These are phyloP conservation scores for Amblyraja radiata DNA, from an alignment of 2,797 vertebrate genomes.

Conservation along the genomic window DNA sequence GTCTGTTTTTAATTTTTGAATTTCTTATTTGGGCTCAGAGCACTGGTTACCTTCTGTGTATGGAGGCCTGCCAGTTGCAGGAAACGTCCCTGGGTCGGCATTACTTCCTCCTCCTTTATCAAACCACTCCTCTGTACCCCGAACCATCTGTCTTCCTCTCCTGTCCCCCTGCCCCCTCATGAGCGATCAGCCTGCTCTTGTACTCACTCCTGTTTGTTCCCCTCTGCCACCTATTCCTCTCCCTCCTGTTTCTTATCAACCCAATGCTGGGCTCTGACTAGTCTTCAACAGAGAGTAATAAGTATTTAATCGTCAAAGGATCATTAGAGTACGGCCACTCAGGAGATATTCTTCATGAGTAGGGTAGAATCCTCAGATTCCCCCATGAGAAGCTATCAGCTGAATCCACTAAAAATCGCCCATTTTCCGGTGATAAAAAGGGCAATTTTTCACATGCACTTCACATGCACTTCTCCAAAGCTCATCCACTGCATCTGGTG, in stretches of 20 bases:
- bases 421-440: no score
- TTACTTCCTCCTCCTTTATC: not conserved
- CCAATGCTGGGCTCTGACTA: not conserved
- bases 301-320: no score
- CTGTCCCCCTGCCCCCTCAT: not conserved
- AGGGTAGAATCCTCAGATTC: no score
- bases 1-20: not conserved
- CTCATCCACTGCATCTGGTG: no score
- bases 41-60: not conserved
- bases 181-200: not conserved
- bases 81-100: not conserved
- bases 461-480: no score
- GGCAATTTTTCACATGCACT: no score
- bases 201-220: not conserved
- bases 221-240: not conserved
- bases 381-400: no score
- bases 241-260: not conserved
- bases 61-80: not conserved
- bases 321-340: not conserved
- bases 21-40: no score
- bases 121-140: not conserved
- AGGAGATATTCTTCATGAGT: not conserved
- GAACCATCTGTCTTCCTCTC: not conserved
- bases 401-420: not conserved
- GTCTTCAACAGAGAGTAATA: not conserved